Evolutionary conservation across 2,797 vertebrate genomes (phyloP).

Genomic region (Pipistrellus kuhlii): DNA sequence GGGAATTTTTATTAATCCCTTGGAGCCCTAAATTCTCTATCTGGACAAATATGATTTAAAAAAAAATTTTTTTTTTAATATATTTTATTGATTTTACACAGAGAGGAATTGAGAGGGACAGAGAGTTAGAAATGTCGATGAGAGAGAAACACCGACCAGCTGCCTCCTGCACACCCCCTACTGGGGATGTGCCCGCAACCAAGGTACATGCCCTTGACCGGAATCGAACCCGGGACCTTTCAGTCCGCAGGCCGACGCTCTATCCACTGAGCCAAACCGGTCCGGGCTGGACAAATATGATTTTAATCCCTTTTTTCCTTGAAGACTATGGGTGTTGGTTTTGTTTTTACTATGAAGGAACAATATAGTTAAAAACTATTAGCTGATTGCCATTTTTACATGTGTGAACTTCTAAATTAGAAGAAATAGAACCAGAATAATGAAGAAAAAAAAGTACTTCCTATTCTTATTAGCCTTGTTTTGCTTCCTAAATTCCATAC

Average conservation of each 20-base stretch:
- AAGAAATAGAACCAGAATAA: not conserved
- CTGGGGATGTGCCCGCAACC: too few species aligned
- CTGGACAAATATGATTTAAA: conserved; percentile 26
- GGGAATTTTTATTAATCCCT: conserved; percentile 3
- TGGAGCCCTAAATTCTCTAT: not conserved
- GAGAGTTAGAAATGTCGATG: too few species aligned
- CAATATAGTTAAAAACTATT: conserved; percentile 1
- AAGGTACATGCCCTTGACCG: too few species aligned
- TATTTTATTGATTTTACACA: too few species aligned
- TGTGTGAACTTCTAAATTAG: conserved; percentile 49
- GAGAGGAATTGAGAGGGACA: too few species aligned
- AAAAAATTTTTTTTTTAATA: too few species aligned
- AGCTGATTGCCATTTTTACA: not conserved
- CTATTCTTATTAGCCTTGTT: not conserved
- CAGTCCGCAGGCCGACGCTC: too few species aligned
- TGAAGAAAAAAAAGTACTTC: not conserved
- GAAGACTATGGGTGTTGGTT: not conserved
- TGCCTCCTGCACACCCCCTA: too few species aligned
- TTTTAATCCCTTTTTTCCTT: not conserved
- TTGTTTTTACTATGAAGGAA: not conserved
- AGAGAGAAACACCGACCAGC: too few species aligned
- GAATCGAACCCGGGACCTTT: too few species aligned
- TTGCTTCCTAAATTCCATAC: not conserved
- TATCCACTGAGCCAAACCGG: too few species aligned
- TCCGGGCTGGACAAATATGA: not conserved